These are phyloP conservation scores for Pedetes capensis DNA, from an alignment of 2,113 vertebrate genomes.

Conservation along the genomic window DNA sequence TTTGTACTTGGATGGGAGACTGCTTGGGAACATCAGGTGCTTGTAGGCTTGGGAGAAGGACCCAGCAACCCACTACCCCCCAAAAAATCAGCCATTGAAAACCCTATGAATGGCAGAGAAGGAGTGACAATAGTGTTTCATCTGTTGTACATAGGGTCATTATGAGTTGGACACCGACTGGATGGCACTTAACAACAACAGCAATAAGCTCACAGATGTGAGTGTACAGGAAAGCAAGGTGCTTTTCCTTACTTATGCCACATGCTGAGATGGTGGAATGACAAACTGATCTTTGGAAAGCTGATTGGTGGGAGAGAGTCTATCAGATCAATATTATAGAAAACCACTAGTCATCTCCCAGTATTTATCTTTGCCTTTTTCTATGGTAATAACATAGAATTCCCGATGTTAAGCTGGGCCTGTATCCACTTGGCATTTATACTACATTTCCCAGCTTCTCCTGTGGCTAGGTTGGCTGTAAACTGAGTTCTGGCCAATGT, in stretches of 20 bases:
- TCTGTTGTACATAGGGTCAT: no score
- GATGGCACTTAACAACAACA: no score
- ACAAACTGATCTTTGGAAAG: not conserved
- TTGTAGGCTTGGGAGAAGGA: no score
- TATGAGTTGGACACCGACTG: no score
- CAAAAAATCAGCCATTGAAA: no score
- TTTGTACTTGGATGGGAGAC: no score
- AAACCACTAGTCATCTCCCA: not conserved
- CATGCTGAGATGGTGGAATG: not conserved
- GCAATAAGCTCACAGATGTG: no score
- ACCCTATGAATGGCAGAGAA: no score
- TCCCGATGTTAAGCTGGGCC: not conserved
- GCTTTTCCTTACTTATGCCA: not conserved
- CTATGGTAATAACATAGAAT: not conserved
- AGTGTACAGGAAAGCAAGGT: not conserved
- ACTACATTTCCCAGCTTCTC: not conserved
- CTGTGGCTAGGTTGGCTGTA: not conserved
- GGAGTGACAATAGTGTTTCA: no score
- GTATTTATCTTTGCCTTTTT: not conserved
- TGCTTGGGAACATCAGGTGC: no score
- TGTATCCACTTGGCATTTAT: not conserved
- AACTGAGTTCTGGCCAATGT: not conserved
- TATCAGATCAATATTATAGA: not conserved
- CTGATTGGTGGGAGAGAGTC: not conserved
- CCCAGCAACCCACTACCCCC: no score